Base-by-base conservation (phyloP, 2,797 vertebrate species). In the Bradypus variegatus region DNA sequence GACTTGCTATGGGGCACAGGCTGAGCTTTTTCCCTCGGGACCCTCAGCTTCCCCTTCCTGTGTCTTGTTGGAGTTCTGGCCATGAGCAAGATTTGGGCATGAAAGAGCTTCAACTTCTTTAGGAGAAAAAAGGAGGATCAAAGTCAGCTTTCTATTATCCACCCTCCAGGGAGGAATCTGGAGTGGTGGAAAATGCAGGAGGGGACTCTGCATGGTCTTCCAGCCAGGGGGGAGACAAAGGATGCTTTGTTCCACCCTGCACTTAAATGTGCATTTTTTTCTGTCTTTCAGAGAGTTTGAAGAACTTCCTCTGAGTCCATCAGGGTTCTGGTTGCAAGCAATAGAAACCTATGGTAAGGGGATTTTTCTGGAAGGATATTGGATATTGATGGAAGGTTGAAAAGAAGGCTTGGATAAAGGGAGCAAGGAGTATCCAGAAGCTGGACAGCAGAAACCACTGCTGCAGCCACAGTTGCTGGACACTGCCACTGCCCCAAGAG, bases 321-420 rank as follows among this genome's bases (percentile, higher is more conserved):
- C 48, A 33, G 50, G 31, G 12, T 18, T 91, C 60, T 45, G 45
- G 8, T 53, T 31, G 33, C 60, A 62, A 88, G 48, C 72, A 45
- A 75, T 18, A 50, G 73, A 88, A 58, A 45, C 2, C 36, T 33
- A 31, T 1, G 10, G 29, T 15, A 8, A 55, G 48, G 19, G 31
- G 53, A 88, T 36, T 12, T 50, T 79, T 93, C 86, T 86, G 8
- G 83, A 93, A 94, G 83, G 84, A 55, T 45, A 55, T 5, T 12
- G 72, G 38, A 21, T 9, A 4, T 70, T 5, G 9, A 69, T 33
- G 5, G 14, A n/a, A 86, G 48, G 55, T 41, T 31, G n/a, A 19
- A 88, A 84, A 76, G 77, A 60, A 27, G 55, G 31, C 21, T 80
- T 67, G n/a, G 86, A 36, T 72, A 73, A 36, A 29, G 73, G 36